phyloP scores from a whole-genome alignment of 1,140 invertebrate genomes.

The Goniozus legneri region DNA sequence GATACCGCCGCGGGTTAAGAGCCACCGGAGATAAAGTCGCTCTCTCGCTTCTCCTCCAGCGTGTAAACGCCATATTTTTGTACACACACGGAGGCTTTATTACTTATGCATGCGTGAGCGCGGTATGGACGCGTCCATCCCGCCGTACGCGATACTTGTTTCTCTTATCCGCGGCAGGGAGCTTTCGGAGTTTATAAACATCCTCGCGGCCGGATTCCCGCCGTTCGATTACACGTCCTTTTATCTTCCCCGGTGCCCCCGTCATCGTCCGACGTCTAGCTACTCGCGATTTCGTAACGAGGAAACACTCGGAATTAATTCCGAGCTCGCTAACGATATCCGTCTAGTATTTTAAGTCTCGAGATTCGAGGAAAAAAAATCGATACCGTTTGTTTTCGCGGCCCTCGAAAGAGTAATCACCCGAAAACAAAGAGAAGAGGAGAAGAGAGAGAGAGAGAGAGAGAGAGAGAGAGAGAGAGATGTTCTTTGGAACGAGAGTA shows the following conservation, averaged over 20 bases:
- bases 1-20: too few relatives aligned
- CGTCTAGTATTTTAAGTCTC: not conserved
- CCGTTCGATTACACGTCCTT: conserved; percentile 10
- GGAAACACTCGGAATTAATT: conserved; percentile 15
- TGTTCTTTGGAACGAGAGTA: too few relatives aligned
- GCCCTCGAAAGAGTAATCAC: not conserved
- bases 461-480: too few relatives aligned
- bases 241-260: not conserved
- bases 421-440: conserved; percentile 12
- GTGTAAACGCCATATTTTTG: too few relatives aligned
- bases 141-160: too few relatives aligned
- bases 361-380: not conserved
- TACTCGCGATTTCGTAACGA: conserved; percentile 15
- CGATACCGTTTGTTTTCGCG: not conserved
- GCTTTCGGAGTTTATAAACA: conserved; percentile 23
- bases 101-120: conserved; percentile 25
- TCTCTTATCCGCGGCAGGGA: too few relatives aligned
- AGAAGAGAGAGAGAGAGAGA: conserved; percentile 4
- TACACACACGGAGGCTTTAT: too few relatives aligned
- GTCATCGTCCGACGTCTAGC: not conserved
- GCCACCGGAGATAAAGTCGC: too few relatives aligned
- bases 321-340: not conserved
- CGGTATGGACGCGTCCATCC: too few relatives aligned
- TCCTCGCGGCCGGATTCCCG: conserved; percentile 15
- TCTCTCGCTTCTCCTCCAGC: conserved; percentile 7